Percentiles rank a stretch among this genome's conserved stretches.
Evolutionary conservation across 2,797 vertebrate genomes (phyloP).

Genomic region (Sarcoramphus papa): DNA sequence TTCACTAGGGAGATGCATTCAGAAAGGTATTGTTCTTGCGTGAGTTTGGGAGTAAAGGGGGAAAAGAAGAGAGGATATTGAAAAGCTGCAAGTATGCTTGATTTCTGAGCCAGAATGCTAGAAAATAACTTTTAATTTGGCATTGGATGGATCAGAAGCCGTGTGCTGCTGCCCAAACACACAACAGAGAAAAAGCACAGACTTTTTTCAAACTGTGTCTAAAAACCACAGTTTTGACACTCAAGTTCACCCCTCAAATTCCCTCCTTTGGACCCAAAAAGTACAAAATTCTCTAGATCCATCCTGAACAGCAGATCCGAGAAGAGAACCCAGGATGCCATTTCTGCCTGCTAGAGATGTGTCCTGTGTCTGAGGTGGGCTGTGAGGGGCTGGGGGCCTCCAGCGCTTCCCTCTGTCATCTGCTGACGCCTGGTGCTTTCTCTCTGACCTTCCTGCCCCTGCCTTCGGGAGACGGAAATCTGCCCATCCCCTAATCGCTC

Average conservation of each 20-base stretch:
- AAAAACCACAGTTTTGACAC: rapidly evolving
- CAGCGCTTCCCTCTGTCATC: background rate
- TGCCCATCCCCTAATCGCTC: background rate
- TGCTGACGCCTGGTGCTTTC: background rate
- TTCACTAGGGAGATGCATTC: background rate
- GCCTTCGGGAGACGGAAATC: background rate
- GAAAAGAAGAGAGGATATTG: background rate
- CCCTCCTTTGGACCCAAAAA: background rate
- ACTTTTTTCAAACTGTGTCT: background rate
- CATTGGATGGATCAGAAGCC: background rate
- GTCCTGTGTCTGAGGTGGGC: background rate
- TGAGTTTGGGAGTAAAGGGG: background rate
- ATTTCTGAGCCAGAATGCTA: background rate
- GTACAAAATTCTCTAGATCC: background rate
- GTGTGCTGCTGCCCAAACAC: background rate
- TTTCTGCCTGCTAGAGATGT: background rate
- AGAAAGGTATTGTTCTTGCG: background rate
- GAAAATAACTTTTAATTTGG: background rate
- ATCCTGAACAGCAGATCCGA: background rate
- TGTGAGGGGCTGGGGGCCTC: background rate
- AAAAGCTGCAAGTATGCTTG: background rate
- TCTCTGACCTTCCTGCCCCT: slow-evolving; percentile 1
- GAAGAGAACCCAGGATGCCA: background rate
- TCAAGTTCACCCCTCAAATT: background rate
- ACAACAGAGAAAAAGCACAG: background rate